These are phyloP conservation scores for Anthophora plumipes DNA, from an alignment of 2,888 invertebrate genomes.

Conservation along the genomic window DNA sequence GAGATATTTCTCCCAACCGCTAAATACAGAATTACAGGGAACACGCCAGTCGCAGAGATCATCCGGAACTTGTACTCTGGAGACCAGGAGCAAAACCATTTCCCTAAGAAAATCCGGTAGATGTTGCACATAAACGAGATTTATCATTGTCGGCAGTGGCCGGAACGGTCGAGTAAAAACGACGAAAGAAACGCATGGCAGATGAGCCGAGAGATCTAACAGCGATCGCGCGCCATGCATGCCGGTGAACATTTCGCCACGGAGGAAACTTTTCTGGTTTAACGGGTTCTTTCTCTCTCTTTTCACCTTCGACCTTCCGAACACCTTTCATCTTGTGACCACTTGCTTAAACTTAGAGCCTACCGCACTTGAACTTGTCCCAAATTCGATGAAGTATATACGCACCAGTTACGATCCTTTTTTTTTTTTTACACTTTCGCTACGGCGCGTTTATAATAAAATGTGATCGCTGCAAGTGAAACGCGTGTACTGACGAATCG, in stretches of 20 bases:
- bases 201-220: constrained; percentile 14
- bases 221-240: neutral
- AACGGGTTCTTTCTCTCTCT: constrained; percentile 67
- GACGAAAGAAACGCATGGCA: constrained; percentile 1
- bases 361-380: constrained; percentile 69
- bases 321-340: constrained; percentile 43
- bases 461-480: too few relatives aligned
- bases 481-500: too few relatives aligned
- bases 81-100: neutral
- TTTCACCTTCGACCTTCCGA: constrained; percentile 69
- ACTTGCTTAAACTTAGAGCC: constrained; percentile 40
- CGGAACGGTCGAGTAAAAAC: constrained; percentile 13
- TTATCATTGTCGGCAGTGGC: neutral
- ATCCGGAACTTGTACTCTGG: neutral
- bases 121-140: neutral
- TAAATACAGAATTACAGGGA: neutral
- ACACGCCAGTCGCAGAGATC: neutral
- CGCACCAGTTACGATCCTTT: constrained; percentile 53
- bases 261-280: constrained; percentile 50
- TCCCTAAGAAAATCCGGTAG: constrained; percentile 12
- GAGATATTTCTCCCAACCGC: neutral
- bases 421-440: too few relatives aligned
- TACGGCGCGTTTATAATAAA: too few relatives aligned
- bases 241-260: constrained; percentile 37
- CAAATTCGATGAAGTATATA: constrained; percentile 63